phyloP scores from a whole-genome alignment of 1,140 invertebrate species.

The Drosophila miranda region DNA sequence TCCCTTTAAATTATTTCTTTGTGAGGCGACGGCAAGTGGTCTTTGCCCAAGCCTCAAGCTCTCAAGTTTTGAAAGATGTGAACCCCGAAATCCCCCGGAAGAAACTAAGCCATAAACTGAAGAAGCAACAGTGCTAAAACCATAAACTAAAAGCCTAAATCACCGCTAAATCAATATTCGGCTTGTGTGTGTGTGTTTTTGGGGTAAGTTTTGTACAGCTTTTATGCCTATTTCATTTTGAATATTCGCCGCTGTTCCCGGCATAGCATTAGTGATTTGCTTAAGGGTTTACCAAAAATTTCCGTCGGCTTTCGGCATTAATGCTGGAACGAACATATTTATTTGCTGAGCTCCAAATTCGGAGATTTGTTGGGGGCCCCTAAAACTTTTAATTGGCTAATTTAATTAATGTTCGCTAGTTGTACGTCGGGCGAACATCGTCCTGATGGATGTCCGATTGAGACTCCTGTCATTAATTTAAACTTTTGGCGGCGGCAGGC shows the following conservation, averaged over 20 bases:
- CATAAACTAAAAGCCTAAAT: constrained; percentile 36
- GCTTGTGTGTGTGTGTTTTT: constrained; percentile 20
- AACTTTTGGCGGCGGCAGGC: constrained; percentile 5
- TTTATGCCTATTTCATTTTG: neutral
- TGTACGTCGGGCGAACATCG: constrained; percentile 3
- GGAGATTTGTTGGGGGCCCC: constrained; percentile 24
- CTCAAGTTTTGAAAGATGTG: constrained; percentile 21
- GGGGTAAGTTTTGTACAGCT: constrained; percentile 28
- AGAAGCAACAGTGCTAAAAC: constrained; percentile 40
- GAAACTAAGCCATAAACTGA: constrained; percentile 19
- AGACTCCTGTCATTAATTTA: constrained; percentile 32
- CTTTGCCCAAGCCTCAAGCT: constrained; percentile 15
- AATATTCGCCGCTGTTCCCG: constrained; percentile 5
- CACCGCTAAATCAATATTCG: constrained; percentile 42
- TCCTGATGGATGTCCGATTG: constrained; percentile 12
- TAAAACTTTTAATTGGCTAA: constrained; percentile 50
- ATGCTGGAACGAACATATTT: constrained; percentile 28
- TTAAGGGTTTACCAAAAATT: constrained; percentile 20
- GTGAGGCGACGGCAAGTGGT: constrained; percentile 23
- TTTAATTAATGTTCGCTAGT: constrained; percentile 48
- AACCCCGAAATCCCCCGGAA: neutral
- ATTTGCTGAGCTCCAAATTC: neutral
- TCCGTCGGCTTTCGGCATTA: constrained; percentile 26
- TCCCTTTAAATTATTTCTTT: neutral
- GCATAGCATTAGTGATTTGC: constrained; percentile 18